Base-by-base conservation (phyloP, 2,888 invertebrate species). In the Schrankia costaestrigalis region DNA sequence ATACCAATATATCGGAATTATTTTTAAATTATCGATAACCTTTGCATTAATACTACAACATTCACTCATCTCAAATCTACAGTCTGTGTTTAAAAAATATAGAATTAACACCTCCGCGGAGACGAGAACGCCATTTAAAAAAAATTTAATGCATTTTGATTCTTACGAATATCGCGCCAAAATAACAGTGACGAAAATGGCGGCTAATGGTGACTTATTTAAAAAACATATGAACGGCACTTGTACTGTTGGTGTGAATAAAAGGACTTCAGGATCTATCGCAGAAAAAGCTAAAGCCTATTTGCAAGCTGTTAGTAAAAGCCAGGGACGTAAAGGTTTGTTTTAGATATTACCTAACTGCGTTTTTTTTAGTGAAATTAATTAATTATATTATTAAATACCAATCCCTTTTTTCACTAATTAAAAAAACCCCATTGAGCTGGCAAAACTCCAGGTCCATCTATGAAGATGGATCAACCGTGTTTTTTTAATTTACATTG, bases 231-330 rank as follows among this genome's bases (percentile, higher is more conserved):
- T 68, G 29, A 78, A 74, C 26, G 81, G 79, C 1, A 73, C 63
- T 1, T 76, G 76, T 36, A 56, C 65, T 9, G 32, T 83, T n/a
- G 74, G 76, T 1, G 49, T 82, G 1, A 77, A 66, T 26, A 77
- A 68, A 46, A 63, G 56, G 28, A 49, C 56, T 0, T 69, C 70
- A n/a, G 71, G 78, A 0, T 58, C 74, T 0, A 81, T 86, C 28
- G 78, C 82, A 9, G 65, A 72, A 41, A 81, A 65, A 49, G 83
- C 85, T 2, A 76, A 78, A 38, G 83, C 77, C 1, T 84, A 86
- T 51, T 63, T 86, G 42, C 63, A 80, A 39, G 85, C 85, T 7
- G 85, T 84, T 7, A 69, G 49, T 38, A 58, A 75, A 40, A 84
- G 84, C 38, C 68, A 65, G 19, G 69, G 74, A 15, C 41, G 62